phyloP scores from a whole-genome alignment of 2,113 vertebrate species.

The Ariopsis seemanni region DNA sequence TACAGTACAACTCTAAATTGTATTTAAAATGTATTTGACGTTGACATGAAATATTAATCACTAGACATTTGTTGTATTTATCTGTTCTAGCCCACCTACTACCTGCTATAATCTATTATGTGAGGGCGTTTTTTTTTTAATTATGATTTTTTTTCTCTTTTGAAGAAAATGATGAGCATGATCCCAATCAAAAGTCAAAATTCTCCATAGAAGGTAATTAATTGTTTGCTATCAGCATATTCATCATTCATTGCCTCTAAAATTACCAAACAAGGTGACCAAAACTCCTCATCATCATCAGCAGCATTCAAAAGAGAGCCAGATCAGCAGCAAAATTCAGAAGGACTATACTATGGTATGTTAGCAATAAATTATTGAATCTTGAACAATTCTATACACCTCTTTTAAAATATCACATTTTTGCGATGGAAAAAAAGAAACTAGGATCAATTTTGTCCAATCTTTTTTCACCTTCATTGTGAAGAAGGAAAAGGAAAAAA shows the following conservation, averaged over 20 bases:
- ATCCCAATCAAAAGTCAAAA: constrained; percentile 10
- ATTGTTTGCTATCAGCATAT: background rate
- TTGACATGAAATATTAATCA: background rate
- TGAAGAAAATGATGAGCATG: constrained; percentile 64
- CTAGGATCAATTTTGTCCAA: background rate
- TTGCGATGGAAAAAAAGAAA: background rate
- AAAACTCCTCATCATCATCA: background rate
- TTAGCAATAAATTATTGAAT: no score
- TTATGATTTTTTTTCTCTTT: background rate
- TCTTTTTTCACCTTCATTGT: background rate
- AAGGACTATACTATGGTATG: constrained; percentile 66
- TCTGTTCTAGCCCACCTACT: background rate
- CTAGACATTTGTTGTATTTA: background rate
- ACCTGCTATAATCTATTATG: background rate
- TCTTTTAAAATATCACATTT: background rate
- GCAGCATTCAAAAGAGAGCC: constrained; percentile 1
- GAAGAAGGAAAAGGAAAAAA: background rate
- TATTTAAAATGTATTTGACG: background rate
- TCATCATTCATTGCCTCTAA: background rate
- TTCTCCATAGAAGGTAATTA: constrained; percentile 25
- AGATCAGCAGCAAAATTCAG: background rate
- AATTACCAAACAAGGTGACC: background rate
- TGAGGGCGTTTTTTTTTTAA: background rate
- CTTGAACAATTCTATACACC: background rate
- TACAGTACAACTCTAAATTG: background rate